Evolutionary conservation across 2,113 vertebrate genomes (phyloP), one percentile per base, ranked within the genome.

Genomic region (Syngnathus scovelli): DNA sequence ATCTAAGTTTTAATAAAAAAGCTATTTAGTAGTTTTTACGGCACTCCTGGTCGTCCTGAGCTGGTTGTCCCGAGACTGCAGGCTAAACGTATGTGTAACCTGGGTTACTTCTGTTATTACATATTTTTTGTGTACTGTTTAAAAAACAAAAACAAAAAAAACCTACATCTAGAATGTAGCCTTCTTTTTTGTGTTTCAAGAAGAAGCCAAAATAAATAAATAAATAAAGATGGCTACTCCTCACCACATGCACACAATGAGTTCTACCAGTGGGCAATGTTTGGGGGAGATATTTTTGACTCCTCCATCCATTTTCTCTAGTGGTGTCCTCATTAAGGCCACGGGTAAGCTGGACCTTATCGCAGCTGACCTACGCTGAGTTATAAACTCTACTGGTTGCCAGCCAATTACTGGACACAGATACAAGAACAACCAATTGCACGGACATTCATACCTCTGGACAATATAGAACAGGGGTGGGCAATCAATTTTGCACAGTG

Each of bases 11-110:
- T 72, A 64, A 72, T 66, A 79, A 68, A 73, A 59, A 62, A 41
- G 59, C 52, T 75, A 66, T 78, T 61, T 44, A 15, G 12, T 44
- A 48, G 67, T 43, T 74, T 78, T 70, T 55, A 68, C 71, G 43
- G 43, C 33, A 69, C 13, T 8, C 10, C 18, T 19, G 16, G 12
- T 48, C 38, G 18, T n/a, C 19, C 3, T 55, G 4, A 62, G 6
- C 12, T 54, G 27, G 27, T 33, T 33, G 27, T 33, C 27, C 27
- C 27, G 21, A 0, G 39, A 33, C 69, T 76, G 61, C 13, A 61
- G 44, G 38, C 60, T 64, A 64, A 69, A 69, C 78, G 51, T 66
- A 56, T 48, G 71, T 81, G 76, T 79, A 54, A 79, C 67, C 36
- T 37, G 1, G 12, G 15, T 59, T 69, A 79, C 70, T 55, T 7